A percentile compares a stretch with the other conserved stretches of the same genome.
phyloP scores from a whole-genome alignment of 2,113 vertebrate species.

The Platichthys stellatus region DNA sequence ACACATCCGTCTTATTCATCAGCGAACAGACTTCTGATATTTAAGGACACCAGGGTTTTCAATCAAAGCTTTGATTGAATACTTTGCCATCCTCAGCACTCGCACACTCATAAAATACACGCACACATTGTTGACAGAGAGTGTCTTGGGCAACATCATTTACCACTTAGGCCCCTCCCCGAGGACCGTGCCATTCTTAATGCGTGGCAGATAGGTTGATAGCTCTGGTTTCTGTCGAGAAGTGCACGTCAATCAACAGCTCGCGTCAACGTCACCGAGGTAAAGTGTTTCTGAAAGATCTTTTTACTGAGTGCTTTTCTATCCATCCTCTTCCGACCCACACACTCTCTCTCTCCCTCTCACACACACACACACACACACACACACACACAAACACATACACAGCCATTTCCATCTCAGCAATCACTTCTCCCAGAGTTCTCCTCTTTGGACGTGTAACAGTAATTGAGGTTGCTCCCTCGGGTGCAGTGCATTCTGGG shows the following conservation, averaged over 20 bases:
- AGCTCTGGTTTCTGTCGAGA: slow-evolving; percentile 81
- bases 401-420: slow-evolving; percentile 76
- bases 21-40: slow-evolving; percentile 63
- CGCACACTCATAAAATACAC: slow-evolving; percentile 66
- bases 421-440: slow-evolving; percentile 84
- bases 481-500: slow-evolving; percentile 85
- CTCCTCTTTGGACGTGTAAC: slow-evolving; percentile 86
- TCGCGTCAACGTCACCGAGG: slow-evolving; percentile 84
- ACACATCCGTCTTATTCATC: slow-evolving; percentile 37
- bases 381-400: slow-evolving; percentile 64
- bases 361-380: not conserved
- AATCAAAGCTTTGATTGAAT: slow-evolving; percentile 80
- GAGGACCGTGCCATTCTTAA: slow-evolving; percentile 76
- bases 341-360: slow-evolving; percentile 19
- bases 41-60: slow-evolving; percentile 72
- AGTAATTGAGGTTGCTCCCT: slow-evolving; percentile 88
- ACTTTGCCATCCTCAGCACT: slow-evolving; percentile 79
- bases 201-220: slow-evolving; percentile 77
- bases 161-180: slow-evolving; percentile 83
- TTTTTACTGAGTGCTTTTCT: slow-evolving; percentile 85
- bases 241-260: slow-evolving; percentile 84
- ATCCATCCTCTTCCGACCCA: slow-evolving; percentile 63
- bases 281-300: slow-evolving; percentile 92
- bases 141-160: slow-evolving; percentile 81
- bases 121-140: slow-evolving; percentile 77